Evolutionary conservation across 2,888 invertebrate genomes (phyloP), one percentile per base, ranked within the genome.

Genomic region (Lacanobia wlatinum): DNA sequence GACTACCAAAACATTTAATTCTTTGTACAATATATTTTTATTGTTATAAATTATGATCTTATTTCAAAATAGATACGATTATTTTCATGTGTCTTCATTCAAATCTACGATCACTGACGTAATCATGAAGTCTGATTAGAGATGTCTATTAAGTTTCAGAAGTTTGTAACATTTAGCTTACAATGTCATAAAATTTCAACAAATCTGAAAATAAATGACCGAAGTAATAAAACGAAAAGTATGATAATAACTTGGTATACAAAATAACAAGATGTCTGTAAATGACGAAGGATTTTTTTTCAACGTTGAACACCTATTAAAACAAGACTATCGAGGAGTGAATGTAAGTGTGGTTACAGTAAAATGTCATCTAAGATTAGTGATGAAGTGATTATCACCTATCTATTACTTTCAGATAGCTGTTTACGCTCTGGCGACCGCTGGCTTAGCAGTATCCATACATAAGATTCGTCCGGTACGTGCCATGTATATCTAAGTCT

Each of bases 381-480:
- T 68, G 78, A 78, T 75, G 76, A 80, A 59, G 71, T 68, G 76
- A 80, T 80, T 78, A 87, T 75, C 85, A 84, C 73, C 48, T 76
- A 75, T 68, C 56, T 59, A 70, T 82, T 88, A 84, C 87, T 96
- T 96, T 84, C 93, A 97, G 97, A 94, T 97, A 88, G 94, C 96
- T 64, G 96, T 97, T 58, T 97, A 97, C 88, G 96, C 97, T 70
- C 90, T 97, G 68, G 97, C 97, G 46, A 95, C 97, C 67, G 92
- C 96, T 68, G 96, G 97, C 18, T 90, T 97, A 70, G 94, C 96
- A 62, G 88, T 96, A 79, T 96, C 97, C 21, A 92, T 97, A 84
- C 95, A 97, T 87, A 97, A 94, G 92, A 96, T 97, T 78, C 96
- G 97, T 87, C 97, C 97, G 88, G 97, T 97, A 94, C 92, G 94